Conservation (phyloP, 2,113 vertebrate species). For the Asarcornis scutulata region DNA sequence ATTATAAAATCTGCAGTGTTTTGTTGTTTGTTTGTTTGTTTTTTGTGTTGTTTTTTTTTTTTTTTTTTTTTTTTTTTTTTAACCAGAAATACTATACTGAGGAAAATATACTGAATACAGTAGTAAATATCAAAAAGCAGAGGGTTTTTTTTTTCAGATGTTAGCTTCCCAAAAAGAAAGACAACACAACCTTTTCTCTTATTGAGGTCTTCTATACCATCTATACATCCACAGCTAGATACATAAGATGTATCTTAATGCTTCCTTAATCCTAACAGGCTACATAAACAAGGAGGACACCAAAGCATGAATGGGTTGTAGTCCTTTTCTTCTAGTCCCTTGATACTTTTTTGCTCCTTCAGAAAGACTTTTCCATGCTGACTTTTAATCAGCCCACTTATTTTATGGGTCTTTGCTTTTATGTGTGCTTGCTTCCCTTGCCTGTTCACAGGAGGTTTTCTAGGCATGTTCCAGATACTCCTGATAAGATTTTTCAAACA, state of each 20-base stretch:
- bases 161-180: not conserved
- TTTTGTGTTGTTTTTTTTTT: too few species aligned
- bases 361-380: not conserved
- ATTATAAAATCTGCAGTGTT: not conserved
- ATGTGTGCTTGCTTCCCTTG: not conserved
- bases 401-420: not conserved
- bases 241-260: accelerated
- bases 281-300: not conserved
- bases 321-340: not conserved
- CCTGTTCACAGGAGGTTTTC: not conserved
- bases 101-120: not conserved
- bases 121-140: not conserved
- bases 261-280: not conserved
- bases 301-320: not conserved
- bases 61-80: not conserved
- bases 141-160: not conserved
- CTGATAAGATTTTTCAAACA: not conserved
- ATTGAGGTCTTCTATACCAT: not conserved
- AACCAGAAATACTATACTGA: not conserved
- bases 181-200: not conserved
- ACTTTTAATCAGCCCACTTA: not conserved
- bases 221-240: not conserved
- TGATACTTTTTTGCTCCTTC: not conserved
- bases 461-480: not conserved
- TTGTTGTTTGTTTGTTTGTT: not conserved